A percentile compares a stretch with the other conserved stretches of the same genome.
These are phyloP conservation scores for Leptinotarsa peninsularis DNA, from an alignment of 2,888 invertebrate species.

Conservation along the genomic window DNA sequence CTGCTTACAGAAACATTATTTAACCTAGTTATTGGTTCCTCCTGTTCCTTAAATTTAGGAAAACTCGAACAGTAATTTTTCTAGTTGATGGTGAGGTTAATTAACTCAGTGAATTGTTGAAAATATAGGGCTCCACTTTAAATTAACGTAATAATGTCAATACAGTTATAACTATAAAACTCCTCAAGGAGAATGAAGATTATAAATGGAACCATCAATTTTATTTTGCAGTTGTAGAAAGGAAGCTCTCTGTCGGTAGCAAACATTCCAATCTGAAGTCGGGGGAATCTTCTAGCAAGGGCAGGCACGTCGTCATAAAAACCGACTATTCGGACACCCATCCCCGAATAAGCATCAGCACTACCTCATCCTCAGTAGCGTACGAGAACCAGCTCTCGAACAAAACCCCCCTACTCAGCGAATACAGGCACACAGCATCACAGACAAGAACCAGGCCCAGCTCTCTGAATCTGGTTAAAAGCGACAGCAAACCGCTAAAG, in stretches of 20 bases:
- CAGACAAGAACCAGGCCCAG: constrained; percentile 56
- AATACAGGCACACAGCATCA: constrained; percentile 48
- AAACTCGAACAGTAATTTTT: no score
- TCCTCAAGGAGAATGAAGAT: background rate
- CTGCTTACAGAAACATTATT: no score
- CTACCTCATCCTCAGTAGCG: constrained; percentile 48
- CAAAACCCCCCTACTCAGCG: constrained; percentile 50
- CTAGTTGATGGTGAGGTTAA: no score
- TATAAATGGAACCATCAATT: background rate
- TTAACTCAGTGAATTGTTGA: no score
- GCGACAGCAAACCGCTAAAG: constrained; percentile 50
- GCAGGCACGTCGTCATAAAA: constrained; percentile 60
- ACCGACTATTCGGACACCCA: constrained; percentile 51
- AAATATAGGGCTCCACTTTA: no score
- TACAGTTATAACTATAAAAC: no score
- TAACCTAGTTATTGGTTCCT: no score
- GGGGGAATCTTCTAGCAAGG: constrained; percentile 51
- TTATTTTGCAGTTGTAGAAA: constrained; percentile 55
- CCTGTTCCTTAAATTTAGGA: no score
- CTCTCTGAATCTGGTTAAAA: constrained; percentile 55
- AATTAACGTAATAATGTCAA: no score
- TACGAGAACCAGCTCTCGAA: constrained; percentile 51
- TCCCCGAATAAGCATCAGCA: constrained; percentile 51
- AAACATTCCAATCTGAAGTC: constrained; percentile 52
- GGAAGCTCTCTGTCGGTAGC: constrained; percentile 51